Percentiles rank a stretch among this genome's conserved stretches.
Evolutionary conservation across 2,113 vertebrate species (phyloP).

Genomic region (Chaetodon auriga): DNA sequence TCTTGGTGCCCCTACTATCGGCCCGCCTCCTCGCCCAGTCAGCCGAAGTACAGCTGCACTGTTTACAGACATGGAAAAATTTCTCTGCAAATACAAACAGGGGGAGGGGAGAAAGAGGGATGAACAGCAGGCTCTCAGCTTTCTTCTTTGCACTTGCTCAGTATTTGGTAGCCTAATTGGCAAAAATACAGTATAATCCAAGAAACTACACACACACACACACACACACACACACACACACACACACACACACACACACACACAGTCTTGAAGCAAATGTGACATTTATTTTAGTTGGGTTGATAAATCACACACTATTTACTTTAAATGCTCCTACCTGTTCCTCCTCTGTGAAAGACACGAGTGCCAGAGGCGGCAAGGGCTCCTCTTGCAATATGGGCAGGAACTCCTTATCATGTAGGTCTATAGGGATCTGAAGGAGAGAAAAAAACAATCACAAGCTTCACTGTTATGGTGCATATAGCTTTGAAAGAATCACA

Average conservation of each 20-base stretch:
- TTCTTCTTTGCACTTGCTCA: constrained; percentile 8
- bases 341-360: constrained; percentile 99
- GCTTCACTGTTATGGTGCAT: not conserved
- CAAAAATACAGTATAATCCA: not conserved
- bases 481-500: constrained; percentile 20
- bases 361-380: constrained; percentile 95
- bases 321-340: constrained; percentile 85
- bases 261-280: not conserved
- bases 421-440: constrained; percentile 94
- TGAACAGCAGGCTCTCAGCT: not conserved
- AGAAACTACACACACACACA: not conserved
- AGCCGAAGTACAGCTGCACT: constrained; percentile 96
- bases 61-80: constrained; percentile 99
- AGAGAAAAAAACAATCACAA: not conserved
- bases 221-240: no score
- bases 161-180: not conserved
- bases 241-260: no score
- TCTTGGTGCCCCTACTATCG: constrained; percentile 93
- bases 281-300: not conserved
- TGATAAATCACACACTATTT: not conserved
- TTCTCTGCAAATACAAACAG: constrained; percentile 89
- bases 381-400: constrained; percentile 98
- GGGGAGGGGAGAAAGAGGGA: not conserved
- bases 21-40: constrained; percentile 91
- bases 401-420: constrained; percentile 98